phyloP scores from a whole-genome alignment of 2,888 invertebrate genomes.

The Cephus spinipes region DNA sequence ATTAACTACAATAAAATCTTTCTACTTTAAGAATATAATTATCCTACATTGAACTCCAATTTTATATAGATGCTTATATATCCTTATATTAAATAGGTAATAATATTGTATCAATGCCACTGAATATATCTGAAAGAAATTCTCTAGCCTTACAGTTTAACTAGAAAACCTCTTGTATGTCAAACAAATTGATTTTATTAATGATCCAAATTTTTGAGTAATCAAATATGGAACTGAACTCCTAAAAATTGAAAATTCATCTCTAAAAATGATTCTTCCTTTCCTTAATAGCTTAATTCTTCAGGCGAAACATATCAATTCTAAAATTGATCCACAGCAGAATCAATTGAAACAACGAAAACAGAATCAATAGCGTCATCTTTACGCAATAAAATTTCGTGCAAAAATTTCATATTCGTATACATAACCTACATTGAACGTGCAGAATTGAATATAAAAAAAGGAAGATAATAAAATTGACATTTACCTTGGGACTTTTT shows the following conservation, averaged over 20 bases:
- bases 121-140: neutral
- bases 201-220: neutral
- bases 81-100: neutral
- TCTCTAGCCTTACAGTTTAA: neutral
- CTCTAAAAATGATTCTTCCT: too few species aligned
- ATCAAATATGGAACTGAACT: neutral
- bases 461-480: neutral
- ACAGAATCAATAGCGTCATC: neutral
- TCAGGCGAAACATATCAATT: too few species aligned
- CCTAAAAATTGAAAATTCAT: neutral
- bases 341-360: neutral
- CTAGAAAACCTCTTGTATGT: neutral
- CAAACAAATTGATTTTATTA: neutral
- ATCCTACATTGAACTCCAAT: neutral
- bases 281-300: too few species aligned
- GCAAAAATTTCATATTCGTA: neutral
- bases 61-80: neutral
- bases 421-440: neutral
- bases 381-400: neutral
- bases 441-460: neutral
- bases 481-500: conserved; percentile 17
- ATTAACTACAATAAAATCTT: neutral
- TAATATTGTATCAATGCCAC: neutral
- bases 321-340: neutral
- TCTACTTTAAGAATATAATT: neutral